Conservation (phyloP, 2,797 vertebrate species). For the Anomalospiza imberbis region DNA sequence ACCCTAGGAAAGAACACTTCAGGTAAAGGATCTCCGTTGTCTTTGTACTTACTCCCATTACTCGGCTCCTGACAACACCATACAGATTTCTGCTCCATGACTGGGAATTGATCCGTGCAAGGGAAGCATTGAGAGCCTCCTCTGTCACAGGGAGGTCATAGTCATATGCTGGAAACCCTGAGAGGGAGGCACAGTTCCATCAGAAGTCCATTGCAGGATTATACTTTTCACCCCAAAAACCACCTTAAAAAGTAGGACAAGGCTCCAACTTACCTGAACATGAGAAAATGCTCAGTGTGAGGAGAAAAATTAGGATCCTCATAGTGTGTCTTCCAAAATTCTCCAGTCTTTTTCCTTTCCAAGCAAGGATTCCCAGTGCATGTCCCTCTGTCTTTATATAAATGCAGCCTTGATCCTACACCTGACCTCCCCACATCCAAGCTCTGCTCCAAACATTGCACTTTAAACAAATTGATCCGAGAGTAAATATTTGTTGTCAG, state of each 20-base stretch:
- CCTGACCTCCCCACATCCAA: neutral
- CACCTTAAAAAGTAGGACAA: accelerated
- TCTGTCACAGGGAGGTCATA: constrained; percentile 34
- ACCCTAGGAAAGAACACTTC: neutral
- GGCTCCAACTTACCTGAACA: constrained; percentile 52
- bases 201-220: neutral
- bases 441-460: neutral
- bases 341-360: neutral
- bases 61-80: constrained; percentile 20
- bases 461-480: constrained; percentile 44
- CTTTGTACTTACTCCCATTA: constrained; percentile 45
- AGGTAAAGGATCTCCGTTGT: accelerated
- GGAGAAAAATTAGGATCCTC: neutral
- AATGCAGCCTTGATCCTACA: neutral
- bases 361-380: neutral
- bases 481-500: constrained; percentile 56
- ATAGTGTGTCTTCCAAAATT: neutral
- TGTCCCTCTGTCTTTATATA: neutral
- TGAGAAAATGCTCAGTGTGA: neutral
- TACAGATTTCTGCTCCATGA: constrained; percentile 49
- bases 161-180: constrained; percentile 65
- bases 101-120: constrained; percentile 64
- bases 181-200: neutral
- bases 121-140: constrained; percentile 60
- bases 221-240: neutral